Evolutionary conservation across 2,797 vertebrate species (phyloP), one percentile per base, ranked within the genome.

Genomic region (Helicolenus hilgendorfi): DNA sequence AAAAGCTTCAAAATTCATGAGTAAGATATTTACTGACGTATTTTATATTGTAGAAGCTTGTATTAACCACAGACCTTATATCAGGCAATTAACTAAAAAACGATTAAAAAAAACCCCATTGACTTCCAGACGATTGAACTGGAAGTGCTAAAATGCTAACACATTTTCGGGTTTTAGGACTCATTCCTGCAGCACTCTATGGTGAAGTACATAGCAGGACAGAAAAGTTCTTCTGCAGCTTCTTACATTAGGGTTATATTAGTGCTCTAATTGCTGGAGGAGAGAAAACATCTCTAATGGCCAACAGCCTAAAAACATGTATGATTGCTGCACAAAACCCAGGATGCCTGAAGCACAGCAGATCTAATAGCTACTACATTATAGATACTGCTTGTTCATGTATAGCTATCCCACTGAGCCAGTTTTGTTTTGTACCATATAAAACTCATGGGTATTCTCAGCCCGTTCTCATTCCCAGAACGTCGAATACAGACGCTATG

Each of bases 231-330:
- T 24, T 68, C 14, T 77, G 20, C 53, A 76, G 77, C 11, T 29
- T 41, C n/a, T 71, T 36, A 20, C 27, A 79, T 79, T 59, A 35
- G 4, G 10, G 6, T 79, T 68, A 14, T 38, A 78, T 85, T 53
- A 69, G 45, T 26, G 14, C 20, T 72, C 13, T 64, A 45, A 86
- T 79, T 70, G 68, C 26, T 68, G 45, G 18, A 79, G 64, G 41
- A 60, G 65, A 60, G 65, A 73, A 74, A 81, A 84, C 22, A 33
- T 10, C 22, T 75, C 33, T 8, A 81, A 55, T 33, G 27, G 77
- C 53, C 63, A 45, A 45, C 55, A 79, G 33, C 65, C 63, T 9
- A 5, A 74, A 67, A 73, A 60, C 77, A 41, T 27, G 35, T 36
- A 22, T 3, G 15, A 62, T n/a, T 70, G 45, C 64, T 36, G 65